Conservation (phyloP, 2,113 vertebrate genomes). For the Rhipidura dahli region DNA sequence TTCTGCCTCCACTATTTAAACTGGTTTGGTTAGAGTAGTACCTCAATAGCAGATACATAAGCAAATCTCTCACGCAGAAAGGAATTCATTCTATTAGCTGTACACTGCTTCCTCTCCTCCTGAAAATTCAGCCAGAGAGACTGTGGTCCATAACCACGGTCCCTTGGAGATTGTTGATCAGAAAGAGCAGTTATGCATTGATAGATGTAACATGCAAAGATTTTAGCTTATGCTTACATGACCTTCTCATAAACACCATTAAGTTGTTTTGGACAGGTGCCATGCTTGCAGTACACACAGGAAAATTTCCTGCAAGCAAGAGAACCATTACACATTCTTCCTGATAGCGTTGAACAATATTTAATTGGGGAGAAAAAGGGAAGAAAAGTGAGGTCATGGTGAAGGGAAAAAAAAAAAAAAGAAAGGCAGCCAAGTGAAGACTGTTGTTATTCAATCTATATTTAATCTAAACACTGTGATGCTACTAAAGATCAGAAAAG, state of each 20-base stretch:
- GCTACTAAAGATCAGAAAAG: background rate
- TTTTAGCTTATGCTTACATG: constrained; percentile 34
- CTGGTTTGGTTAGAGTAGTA: background rate
- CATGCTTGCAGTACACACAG: background rate
- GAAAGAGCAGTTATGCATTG: constrained; percentile 25
- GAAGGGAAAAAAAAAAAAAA: background rate
- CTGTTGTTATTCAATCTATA: background rate
- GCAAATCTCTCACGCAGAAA: background rate
- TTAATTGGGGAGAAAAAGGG: constrained; percentile 5
- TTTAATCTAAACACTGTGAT: background rate
- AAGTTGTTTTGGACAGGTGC: constrained; percentile 18
- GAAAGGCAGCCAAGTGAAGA: background rate
- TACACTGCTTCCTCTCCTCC: background rate
- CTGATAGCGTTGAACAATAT: constrained; percentile 20
- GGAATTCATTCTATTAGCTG: background rate
- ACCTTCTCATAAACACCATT: constrained; percentile 62
- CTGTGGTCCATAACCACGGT: constrained; percentile 4
- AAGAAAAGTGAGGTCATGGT: constrained; percentile 42
- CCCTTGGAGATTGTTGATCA: constrained; percentile 17
- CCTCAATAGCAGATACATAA: background rate
- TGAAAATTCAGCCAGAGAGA: constrained; percentile 15
- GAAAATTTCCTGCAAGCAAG: constrained; percentile 41
- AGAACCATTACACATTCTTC: constrained; percentile 47
- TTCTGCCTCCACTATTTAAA: background rate
- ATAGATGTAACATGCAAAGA: constrained; percentile 12